Evolutionary conservation across 2,797 vertebrate species (phyloP).

Genomic region (Melanotaenia parkinsoni): DNA sequence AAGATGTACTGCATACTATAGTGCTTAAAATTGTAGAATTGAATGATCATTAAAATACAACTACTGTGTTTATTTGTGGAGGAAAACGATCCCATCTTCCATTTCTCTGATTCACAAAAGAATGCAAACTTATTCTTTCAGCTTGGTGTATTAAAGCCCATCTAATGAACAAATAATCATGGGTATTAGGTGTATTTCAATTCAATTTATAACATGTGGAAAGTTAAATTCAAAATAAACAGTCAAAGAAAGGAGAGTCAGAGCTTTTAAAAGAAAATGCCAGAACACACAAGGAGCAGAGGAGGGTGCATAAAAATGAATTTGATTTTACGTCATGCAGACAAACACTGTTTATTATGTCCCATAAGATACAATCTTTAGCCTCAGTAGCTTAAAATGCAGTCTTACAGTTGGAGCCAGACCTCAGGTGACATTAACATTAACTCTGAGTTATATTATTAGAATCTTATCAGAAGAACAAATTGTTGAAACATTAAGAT

Average conservation of each 20-base stretch:
- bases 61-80: not conserved
- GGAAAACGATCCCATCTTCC: not conserved
- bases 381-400: not conserved
- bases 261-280: not conserved
- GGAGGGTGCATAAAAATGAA: slow-evolving; percentile 2
- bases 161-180: not conserved
- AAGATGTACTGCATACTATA: not conserved
- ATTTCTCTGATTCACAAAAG: not conserved
- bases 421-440: not conserved
- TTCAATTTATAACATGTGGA: not conserved
- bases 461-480: not conserved
- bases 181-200: not conserved
- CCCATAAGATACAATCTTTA: not conserved
- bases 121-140: not conserved
- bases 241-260: not conserved
- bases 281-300: not conserved
- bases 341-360: not conserved
- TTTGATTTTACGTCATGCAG: not conserved
- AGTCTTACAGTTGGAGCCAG: not conserved
- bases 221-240: not conserved
- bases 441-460: not conserved
- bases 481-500: not conserved
- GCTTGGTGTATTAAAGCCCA: not conserved
- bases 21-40: not conserved
- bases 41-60: not conserved